Evolutionary conservation across 2,797 vertebrate species (phyloP).

Genomic region (Enteromius fasciolatus): DNA sequence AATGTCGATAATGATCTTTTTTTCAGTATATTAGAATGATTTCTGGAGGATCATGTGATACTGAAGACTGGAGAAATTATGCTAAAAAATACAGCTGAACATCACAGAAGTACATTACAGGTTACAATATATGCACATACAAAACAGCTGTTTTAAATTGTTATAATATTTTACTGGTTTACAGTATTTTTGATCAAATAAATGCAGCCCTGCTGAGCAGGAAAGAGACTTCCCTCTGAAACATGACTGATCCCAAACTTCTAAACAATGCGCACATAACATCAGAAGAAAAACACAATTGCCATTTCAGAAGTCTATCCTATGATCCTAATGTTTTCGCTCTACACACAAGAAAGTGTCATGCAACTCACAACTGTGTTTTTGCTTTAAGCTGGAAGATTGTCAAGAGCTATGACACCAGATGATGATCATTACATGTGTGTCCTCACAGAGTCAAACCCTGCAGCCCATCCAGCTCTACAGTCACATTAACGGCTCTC

Average conservation of each 20-base stretch:
- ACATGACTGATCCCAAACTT: neutral
- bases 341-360: neutral
- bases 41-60: neutral
- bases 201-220: too few species aligned
- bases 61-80: neutral
- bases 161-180: neutral
- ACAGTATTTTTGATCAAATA: neutral
- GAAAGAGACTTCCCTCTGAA: neutral
- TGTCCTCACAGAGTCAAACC: neutral
- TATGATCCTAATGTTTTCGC: too few species aligned
- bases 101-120: neutral
- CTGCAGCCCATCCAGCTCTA: neutral
- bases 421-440: neutral
- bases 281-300: neutral
- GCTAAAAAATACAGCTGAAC: too few species aligned
- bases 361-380: too few species aligned
- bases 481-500: conserved; percentile 7
- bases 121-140: neutral
- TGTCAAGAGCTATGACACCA: neutral
- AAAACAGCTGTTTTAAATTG: neutral
- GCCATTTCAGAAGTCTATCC: neutral
- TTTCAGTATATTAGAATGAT: neutral
- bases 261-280: too few species aligned
- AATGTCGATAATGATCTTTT: neutral
- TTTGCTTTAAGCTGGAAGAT: neutral